Base-by-base conservation (phyloP, 1,140 invertebrate species). In the Solenopsis invicta region DNA sequence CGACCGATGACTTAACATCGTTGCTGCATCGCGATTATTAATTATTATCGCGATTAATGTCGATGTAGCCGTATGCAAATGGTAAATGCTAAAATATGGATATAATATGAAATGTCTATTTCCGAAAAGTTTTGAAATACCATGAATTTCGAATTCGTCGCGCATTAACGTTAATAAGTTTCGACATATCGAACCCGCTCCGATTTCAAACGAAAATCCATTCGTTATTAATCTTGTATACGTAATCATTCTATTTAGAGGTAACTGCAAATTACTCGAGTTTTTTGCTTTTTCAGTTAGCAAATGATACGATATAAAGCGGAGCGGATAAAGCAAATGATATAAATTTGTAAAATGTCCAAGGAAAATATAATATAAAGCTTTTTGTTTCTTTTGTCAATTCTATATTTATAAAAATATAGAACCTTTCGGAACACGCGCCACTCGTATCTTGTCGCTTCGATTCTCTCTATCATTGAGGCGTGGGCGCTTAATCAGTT, bases 401-500 rank as follows among this genome's bases (percentile, higher is more conserved):
- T 37, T 37, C 16, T 16, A 45, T 61, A 29, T 29, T 59, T 41
- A 45, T 24, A 29, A 1, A 18, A 69, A 69, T 8, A 50, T 9
- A 4, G 2, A 29, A 1, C n/a, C 5, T 4, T 50, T 50, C 6
- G 8, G 12, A 56, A 41, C 5, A 24, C 21, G 9, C 13, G 21
- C 2, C n/a, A 21, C 16, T 48, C n/a, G 13, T 37, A 21, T 66
- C n/a, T 10, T n/a, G 41, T 59, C 18, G 16, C 21, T 37, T 52
- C 12, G 24, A 16, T 81, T 71, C 45, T 56, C 5, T 71, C 34
- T 37, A 9, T 54, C 13, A 29, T 45, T 10, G 62, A 29, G 21
- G 37, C 52, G 24, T 5, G 4, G 34, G 4, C 13, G 41, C 8
- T 61, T 75, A 75, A 82, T 82, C 67, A 74, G 45, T 84, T 75